These are phyloP conservation scores for Pteria penguin DNA, from an alignment of 2,888 invertebrate genomes.

Conservation along the genomic window DNA sequence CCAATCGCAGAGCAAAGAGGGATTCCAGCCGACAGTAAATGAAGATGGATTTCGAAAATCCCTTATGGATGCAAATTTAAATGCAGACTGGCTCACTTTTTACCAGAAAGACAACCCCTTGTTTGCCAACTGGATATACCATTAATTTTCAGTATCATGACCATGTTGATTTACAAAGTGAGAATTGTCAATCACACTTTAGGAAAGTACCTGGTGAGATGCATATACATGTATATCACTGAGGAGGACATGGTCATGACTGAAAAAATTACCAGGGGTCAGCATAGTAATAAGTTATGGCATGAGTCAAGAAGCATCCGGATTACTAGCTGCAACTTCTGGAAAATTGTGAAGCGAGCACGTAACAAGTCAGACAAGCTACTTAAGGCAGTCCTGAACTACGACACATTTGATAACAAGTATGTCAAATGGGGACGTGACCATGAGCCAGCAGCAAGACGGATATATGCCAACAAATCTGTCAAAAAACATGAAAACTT, in stretches of 20 bases:
- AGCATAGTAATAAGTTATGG: constrained; percentile 25
- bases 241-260: background rate
- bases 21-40: background rate
- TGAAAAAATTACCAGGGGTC: constrained; percentile 29
- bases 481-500: background rate
- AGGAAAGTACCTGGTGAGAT: background rate
- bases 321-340: constrained; percentile 38
- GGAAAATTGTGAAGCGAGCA: constrained; percentile 9
- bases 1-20: background rate
- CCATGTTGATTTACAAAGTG: background rate
- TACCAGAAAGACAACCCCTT: no score
- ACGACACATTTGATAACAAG: constrained; percentile 5
- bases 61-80: background rate
- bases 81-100: constrained; percentile 3
- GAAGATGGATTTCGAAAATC: background rate
- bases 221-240: background rate
- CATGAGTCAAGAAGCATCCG: background rate
- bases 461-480: background rate
- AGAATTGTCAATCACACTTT: background rate
- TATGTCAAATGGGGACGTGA: constrained; percentile 24
- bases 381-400: constrained; percentile 15
- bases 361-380: constrained; percentile 16
- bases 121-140: background rate
- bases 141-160: background rate
- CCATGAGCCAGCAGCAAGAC: constrained; percentile 30